These are phyloP conservation scores for Hypena proboscidalis DNA, from an alignment of 2,888 invertebrate genomes.

Conservation along the genomic window DNA sequence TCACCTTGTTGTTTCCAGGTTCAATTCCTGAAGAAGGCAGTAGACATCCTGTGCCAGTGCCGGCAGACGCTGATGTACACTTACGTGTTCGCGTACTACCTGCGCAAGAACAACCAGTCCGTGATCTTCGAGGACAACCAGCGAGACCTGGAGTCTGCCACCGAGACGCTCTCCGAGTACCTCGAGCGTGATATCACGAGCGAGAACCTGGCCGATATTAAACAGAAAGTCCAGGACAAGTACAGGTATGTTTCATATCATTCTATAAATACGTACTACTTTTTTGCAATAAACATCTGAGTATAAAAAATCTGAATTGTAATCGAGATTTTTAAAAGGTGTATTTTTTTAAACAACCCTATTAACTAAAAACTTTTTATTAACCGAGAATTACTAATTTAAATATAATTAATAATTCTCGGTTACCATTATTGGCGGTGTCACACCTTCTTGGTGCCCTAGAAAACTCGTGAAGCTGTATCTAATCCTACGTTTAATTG, in stretches of 20 bases:
- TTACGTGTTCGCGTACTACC: constrained; percentile 99
- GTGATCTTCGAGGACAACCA: constrained; percentile 99
- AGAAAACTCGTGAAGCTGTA: too few species aligned
- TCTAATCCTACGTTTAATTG: too few species aligned
- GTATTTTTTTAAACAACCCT: too few species aligned
- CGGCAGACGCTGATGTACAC: constrained; percentile 99
- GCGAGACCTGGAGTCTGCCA: constrained; percentile 98
- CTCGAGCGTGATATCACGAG: constrained; percentile 98
- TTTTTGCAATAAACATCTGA: too few species aligned
- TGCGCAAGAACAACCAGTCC: constrained; percentile 99
- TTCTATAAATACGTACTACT: not conserved
- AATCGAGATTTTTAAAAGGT: too few species aligned
- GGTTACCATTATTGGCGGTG: too few species aligned
- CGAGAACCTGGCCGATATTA: constrained; percentile 98
- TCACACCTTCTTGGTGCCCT: too few species aligned
- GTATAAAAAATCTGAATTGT: too few species aligned
- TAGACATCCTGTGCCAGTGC: constrained; percentile 98
- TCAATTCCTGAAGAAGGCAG: constrained; percentile 98
- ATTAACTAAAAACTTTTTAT: too few species aligned
- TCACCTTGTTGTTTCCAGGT: too few species aligned
- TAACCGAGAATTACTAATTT: too few species aligned
- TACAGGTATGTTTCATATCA: constrained; percentile 89
- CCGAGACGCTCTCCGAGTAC: constrained; percentile 98
- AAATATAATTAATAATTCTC: too few species aligned
- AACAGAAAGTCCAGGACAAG: constrained; percentile 99